Conservation (phyloP, 2,113 vertebrate species). For the Antechinus stuartii region DNA sequence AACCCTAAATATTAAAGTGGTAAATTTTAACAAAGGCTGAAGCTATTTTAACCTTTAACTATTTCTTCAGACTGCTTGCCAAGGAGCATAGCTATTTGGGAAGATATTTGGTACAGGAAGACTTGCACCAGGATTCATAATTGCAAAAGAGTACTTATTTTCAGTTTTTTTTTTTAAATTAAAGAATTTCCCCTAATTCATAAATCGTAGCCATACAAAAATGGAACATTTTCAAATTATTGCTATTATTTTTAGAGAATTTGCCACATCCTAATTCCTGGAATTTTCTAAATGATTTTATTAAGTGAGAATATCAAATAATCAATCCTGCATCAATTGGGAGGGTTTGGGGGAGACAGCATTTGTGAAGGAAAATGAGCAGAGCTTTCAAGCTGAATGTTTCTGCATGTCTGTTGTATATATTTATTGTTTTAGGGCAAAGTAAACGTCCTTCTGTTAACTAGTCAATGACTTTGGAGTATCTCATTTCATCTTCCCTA, state of each 20-base stretch:
- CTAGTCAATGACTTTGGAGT: neutral
- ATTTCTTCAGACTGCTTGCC: constrained; percentile 24
- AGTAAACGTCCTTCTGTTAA: neutral
- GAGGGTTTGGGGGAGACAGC: too few relatives aligned
- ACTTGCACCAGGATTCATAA: neutral
- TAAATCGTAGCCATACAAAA: neutral
- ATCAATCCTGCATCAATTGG: neutral
- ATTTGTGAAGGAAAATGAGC: neutral
- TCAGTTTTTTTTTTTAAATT: neutral
- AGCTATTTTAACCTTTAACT: constrained; percentile 22
- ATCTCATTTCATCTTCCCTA: neutral
- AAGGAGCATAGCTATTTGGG: neutral
- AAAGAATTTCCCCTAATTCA: neutral
- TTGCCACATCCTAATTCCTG: neutral
- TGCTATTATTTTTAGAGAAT: neutral
- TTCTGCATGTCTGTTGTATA: neutral
- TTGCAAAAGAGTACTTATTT: neutral
- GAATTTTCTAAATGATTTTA: neutral
- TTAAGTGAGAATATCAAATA: neutral
- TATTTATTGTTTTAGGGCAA: neutral
- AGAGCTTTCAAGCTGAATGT: neutral
- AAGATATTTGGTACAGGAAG: constrained; percentile 10
- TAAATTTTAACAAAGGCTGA: constrained; percentile 43
- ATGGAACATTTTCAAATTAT: too few relatives aligned
- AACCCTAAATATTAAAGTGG: constrained; percentile 37